Evolutionary conservation across 2,888 invertebrate species (phyloP), one percentile per base, ranked within the genome.

Genomic region (Nemurella pictetii): DNA sequence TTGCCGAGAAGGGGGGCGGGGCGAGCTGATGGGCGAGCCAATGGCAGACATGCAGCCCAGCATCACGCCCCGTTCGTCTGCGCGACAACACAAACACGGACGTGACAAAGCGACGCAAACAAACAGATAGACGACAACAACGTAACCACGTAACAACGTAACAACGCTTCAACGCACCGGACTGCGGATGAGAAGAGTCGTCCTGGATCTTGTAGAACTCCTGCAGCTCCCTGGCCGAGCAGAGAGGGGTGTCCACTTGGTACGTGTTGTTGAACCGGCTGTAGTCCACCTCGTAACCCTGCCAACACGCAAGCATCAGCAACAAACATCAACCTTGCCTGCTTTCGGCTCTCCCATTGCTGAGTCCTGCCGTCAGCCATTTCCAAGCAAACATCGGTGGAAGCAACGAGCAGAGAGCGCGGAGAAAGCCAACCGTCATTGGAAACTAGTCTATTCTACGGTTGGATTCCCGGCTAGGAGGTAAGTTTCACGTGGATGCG

Each of bases 201-300:
- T 90, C 90, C 85, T 90, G 90, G 32, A 89, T 88, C 85, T 89
- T 92, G 88, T 94, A 94, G 89, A 94, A 94, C 86, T 93, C 92
- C 5, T 92, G 90, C 80, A 94, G 92, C 87, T 95, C 95, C 72
- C 92, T 92, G 9, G 98, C 96, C 86, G 97, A 97, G 90, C 97
- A 97, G 7, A 97, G 91, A 0, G 98, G 97, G 0, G 97, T 98
- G 89, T 97, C 97, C 82, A 98, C 96, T 90, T 97, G 97, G 89
- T 96, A 95, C 0, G 98, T 98, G 89, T 96, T 96, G 91, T 98
- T 97, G 91, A 98, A 98, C 84, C 95, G 93, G 20, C 95, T 96
- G 90, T 98, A 98, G 90, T 98, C 97, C 84, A 97, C 94, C 90
- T 93, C 89, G 87, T 91, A 91, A 36, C 90, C 89, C 3, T 90